A percentile compares a stretch with the other conserved stretches of the same genome.
These are phyloP conservation scores for Myotis vivesi DNA, from an alignment of 2,797 vertebrate species.

Conservation along the genomic window DNA sequence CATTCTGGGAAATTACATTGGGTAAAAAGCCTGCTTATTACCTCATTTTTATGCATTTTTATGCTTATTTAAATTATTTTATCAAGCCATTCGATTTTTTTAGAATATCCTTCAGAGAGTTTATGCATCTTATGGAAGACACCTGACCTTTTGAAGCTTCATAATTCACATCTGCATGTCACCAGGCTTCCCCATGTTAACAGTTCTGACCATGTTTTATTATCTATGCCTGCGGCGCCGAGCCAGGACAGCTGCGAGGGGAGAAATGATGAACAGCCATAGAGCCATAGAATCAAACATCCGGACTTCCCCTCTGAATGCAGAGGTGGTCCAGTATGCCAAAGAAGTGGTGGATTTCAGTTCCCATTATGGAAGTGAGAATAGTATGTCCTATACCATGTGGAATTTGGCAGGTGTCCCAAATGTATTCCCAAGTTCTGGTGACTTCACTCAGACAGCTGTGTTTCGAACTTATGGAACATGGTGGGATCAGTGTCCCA, in stretches of 20 bases:
- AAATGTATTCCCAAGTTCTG: conserved; percentile 97
- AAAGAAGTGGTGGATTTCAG: conserved; percentile 99
- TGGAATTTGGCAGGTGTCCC: conserved; percentile 97
- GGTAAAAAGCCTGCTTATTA: conserved; percentile 46
- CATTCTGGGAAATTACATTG: conserved; percentile 25
- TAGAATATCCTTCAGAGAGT: conserved; percentile 79
- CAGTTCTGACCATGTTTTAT: conserved; percentile 99
- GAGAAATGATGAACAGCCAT: conserved; percentile 93
- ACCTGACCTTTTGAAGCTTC: conserved; percentile 80
- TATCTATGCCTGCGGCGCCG: conserved; percentile 99
- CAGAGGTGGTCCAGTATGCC: conserved; percentile 95
- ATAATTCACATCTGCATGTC: conserved; percentile 81
- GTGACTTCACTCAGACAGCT: conserved; percentile 98
- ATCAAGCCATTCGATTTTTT: conserved; percentile 75
- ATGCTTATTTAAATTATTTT: conserved; percentile 76
- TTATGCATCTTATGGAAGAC: conserved; percentile 78
- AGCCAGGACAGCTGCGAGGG: conserved; percentile 95
- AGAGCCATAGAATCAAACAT: conserved; percentile 93
- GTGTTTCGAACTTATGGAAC: conserved; percentile 96
- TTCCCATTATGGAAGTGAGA: conserved; percentile 98
- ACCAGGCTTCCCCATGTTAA: conserved; percentile 97
- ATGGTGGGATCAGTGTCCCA: conserved; percentile 96
- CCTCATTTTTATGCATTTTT: conserved; percentile 52
- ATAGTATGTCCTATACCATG: conserved; percentile 99
- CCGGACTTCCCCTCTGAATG: conserved; percentile 90